Base-by-base conservation (phyloP, 2,888 invertebrate genomes). In the Salpingus planirostris region DNA sequence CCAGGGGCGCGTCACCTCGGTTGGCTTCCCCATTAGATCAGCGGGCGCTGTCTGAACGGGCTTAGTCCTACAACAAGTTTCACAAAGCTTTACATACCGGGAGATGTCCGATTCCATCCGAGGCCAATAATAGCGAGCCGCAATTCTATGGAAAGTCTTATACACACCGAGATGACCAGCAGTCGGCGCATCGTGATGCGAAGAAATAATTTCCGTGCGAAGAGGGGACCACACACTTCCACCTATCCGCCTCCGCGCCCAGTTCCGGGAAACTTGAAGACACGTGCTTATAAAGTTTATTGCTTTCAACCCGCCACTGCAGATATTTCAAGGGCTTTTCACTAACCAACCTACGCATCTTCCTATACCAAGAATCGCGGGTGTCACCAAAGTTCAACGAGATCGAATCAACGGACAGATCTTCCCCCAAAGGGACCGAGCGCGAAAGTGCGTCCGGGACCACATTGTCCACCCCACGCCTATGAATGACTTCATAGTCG, bases 41-140 rank as follows among this genome's bases (percentile, higher is more conserved):
- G 13, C 11, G 5, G 30, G 24, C 4, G 21, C 31, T 11, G 5
- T 24, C 13, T 21, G 21, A 12, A 18, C 24, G 2, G 30, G 15
- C 12, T 24, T 30, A 5, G 13, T 13, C 2, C 11, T 4, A 4
- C 3, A 4, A 21, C 31, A 31, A 2, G 21, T 10, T 6, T 12
- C 10, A 21, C 31, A 31, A 3, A 4, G 2, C 3, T 14, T 11
- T 12, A 26, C 12, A 13, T 26, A 31, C 8, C 18, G 5, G 5
- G 5, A 8, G 8, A 18, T 8, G 18, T 18, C 18, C 8, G 5
- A 6, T 8, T 5, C 18, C 18, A 18, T 18, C 5, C 18, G 5
- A 8, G 18, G 18, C 18, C 18, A 18, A 8, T 18, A 18, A 18
- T 18, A 18, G 18, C 5, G 5, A 5, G 5, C 5, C 18, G 18